Evolutionary conservation across 1,140 invertebrate genomes (phyloP).

Genomic region (Monochamus saltuarius): DNA sequence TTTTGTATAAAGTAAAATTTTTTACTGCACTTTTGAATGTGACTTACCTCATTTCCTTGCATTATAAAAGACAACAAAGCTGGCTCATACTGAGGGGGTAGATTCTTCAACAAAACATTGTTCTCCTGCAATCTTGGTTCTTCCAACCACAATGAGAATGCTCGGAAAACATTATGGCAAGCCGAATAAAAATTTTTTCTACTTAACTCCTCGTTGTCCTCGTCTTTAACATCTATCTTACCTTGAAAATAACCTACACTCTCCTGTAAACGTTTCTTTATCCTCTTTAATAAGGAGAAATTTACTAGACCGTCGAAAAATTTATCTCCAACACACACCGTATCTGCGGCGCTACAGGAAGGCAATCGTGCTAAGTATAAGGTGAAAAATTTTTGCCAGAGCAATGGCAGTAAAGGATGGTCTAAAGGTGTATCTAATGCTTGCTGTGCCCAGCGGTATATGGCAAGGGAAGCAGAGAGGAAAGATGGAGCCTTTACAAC

Average conservation of each 20-base stretch:
- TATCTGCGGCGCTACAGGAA: conserved; percentile 42
- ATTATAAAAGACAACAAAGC: conserved; percentile 55
- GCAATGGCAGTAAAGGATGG: conserved; percentile 70
- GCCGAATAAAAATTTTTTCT: conserved; percentile 15
- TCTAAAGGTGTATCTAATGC: conserved; percentile 70
- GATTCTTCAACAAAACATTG: conserved; percentile 67
- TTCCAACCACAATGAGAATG: conserved; percentile 75
- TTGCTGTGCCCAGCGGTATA: conserved; percentile 79
- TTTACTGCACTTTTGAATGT: not conserved
- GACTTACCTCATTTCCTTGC: conserved; percentile 46
- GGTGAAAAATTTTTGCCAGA: conserved; percentile 81
- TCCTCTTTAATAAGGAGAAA: conserved; percentile 67
- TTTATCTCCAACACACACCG: conserved; percentile 68
- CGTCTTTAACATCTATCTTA: conserved; percentile 47
- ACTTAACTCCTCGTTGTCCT: conserved; percentile 22
- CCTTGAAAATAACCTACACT: conserved; percentile 62
- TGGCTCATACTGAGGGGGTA: conserved; percentile 72
- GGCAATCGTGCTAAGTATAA: conserved; percentile 69
- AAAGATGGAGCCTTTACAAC: conserved; percentile 63
- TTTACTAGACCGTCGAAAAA: conserved; percentile 77
- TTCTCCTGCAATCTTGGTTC: conserved; percentile 72
- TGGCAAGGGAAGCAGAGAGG: conserved; percentile 61
- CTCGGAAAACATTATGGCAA: conserved; percentile 60
- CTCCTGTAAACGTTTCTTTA: conserved; percentile 71
- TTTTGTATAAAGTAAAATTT: too few relatives aligned